These are phyloP conservation scores for Tachysurus vachellii DNA, from an alignment of 2,113 vertebrate species.

Conservation along the genomic window DNA sequence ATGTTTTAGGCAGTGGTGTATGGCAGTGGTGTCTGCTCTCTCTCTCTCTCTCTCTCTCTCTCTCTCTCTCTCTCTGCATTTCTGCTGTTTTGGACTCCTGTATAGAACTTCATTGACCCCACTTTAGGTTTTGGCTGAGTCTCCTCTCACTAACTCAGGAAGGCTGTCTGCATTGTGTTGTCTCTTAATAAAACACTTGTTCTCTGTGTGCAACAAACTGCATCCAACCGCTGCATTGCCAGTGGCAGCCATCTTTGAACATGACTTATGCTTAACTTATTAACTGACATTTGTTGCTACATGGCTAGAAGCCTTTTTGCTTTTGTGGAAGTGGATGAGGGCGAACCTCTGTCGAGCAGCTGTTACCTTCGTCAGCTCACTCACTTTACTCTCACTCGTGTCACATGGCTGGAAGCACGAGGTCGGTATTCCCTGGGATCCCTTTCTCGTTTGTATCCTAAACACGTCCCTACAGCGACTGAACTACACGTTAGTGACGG, in stretches of 20 bases:
- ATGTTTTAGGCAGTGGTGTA: constrained; percentile 18
- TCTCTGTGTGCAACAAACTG: constrained; percentile 47
- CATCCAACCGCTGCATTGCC: constrained; percentile 16
- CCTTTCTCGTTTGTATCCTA: neutral
- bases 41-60: neutral
- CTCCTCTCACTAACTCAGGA: constrained; percentile 31
- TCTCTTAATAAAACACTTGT: constrained; percentile 60
- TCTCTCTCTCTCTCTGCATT: constrained; percentile 1
- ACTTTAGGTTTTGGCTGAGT: constrained; percentile 51
- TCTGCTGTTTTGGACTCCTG: constrained; percentile 35
- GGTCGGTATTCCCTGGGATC: constrained; percentile 23
- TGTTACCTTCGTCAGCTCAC: constrained; percentile 25
- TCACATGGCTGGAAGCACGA: constrained; percentile 25
- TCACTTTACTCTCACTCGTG: neutral
- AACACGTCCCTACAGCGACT: neutral
- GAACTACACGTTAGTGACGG: constrained; percentile 11
- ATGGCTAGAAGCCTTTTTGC: neutral
- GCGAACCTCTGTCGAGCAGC: constrained; percentile 27
- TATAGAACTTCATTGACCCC: constrained; percentile 50
- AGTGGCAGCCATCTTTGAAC: constrained; percentile 17
- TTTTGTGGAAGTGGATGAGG: constrained; percentile 28
- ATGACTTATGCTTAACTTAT: constrained; percentile 21
- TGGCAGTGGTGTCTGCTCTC: constrained; percentile 23
- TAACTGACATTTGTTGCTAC: constrained; percentile 25
- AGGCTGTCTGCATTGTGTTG: constrained; percentile 54